Evolutionary conservation across 2,888 invertebrate genomes (phyloP).

Genomic region (Andricus curvator): DNA sequence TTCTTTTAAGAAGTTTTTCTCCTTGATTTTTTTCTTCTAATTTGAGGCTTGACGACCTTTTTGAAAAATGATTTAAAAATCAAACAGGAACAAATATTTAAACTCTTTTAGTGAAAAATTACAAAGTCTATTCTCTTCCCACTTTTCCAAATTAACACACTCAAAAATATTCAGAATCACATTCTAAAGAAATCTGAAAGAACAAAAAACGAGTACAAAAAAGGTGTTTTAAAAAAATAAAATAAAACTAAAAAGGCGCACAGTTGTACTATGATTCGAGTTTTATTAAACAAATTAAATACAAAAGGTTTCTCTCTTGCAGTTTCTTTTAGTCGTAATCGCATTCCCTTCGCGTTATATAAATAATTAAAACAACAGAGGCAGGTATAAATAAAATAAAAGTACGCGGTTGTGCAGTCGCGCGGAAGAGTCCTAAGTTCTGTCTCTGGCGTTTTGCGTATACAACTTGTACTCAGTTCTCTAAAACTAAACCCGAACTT

Average conservation of each 20-base stretch:
- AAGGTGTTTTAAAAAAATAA: slow-evolving; percentile 41
- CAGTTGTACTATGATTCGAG: slow-evolving; percentile 75
- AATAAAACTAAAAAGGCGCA: slow-evolving; percentile 56
- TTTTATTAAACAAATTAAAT: slow-evolving; percentile 77
- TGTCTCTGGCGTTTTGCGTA: slow-evolving; percentile 42
- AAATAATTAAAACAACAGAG: slow-evolving; percentile 72
- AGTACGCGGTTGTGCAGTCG: slow-evolving; percentile 44
- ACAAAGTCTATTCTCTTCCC: neutral
- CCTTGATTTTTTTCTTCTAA: slow-evolving; percentile 48
- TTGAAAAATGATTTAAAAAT: neutral
- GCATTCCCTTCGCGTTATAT: slow-evolving; percentile 59
- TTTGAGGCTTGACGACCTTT: neutral
- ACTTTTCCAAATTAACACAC: neutral
- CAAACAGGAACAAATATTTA: neutral
- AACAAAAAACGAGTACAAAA: slow-evolving; percentile 42
- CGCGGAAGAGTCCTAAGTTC: slow-evolving; percentile 40
- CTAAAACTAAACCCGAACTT: slow-evolving; percentile 40
- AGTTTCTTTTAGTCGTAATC: slow-evolving; percentile 55
- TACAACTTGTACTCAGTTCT: slow-evolving; percentile 39
- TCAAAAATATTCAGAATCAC: neutral
- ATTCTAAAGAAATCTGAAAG: neutral
- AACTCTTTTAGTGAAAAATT: neutral
- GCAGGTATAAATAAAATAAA: slow-evolving; percentile 61
- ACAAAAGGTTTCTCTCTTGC: slow-evolving; percentile 68
- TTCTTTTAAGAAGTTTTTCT: slow-evolving; percentile 43